Base-by-base conservation (phyloP, 2,888 invertebrate genomes). In the Pimpla rufipes region DNA sequence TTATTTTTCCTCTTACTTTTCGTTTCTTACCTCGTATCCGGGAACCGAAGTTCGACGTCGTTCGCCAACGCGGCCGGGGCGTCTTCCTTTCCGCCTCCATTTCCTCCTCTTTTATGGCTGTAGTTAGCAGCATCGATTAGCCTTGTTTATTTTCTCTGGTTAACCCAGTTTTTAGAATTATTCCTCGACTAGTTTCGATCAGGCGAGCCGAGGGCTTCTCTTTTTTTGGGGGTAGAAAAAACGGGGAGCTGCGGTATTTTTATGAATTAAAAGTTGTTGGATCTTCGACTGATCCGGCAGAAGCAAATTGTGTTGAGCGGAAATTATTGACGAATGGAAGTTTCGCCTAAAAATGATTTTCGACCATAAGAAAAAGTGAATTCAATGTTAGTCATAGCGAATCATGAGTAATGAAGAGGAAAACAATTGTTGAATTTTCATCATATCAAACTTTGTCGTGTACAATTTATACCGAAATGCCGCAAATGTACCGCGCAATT, bases 41-140 rank as follows among this genome's bases (percentile, higher is more conserved):
- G 23, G 37, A 42, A 3, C 16, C 23, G 50, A 74, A 67, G 55
- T 57, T 66, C 57, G 66, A 74, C 47, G 47, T 70, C 40, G 21
- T 42, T 75, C 37, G 16, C 57, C 16, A 66, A 13, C 45, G 23
- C 42, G 23, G 21, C 21, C n/a, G 11, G 8, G 18, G 59, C 59
- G 11, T 18, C 45, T 45, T 42, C 3, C 11, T 50, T 67, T 77
- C 47, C 4, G 37, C 7, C 18, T 16, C 64, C 8, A 42, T 42
- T 29, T 37, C 11, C 18, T 45, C 18, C 10, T 37, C 21, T 37
- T 18, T 13, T 37, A 52, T 23, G 4, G 7, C 6, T 50, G 7
- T 6, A 18, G 57, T 21, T 55, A 37, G 40, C 29, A 40, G 10
- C 16, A 40, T 42, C 59, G 16, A 62, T 5, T 40, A 16, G 8